Evolutionary conservation across 2,797 vertebrate genomes (phyloP), one percentile per base, ranked within the genome.

Genomic region (Amazonetta brasiliensis): DNA sequence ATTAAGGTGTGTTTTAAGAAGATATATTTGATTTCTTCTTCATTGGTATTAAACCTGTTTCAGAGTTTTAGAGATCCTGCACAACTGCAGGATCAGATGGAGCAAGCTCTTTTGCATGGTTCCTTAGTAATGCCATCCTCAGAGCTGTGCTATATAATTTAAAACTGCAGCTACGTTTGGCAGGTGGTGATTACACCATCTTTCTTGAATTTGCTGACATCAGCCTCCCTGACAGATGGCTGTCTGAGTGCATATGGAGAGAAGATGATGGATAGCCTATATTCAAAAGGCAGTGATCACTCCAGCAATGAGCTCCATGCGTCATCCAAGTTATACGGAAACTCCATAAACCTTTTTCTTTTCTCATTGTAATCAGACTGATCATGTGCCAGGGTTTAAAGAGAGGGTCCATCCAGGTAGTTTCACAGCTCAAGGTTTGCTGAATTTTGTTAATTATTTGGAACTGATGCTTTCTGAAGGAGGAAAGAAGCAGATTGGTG

Each of bases 181-280:
- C 64, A 78, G 44, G 67, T 64, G 85, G 66, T 31, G 66, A 73
- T 82, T 82, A 59, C 26, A 73, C 16, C 33, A 25, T 33, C 46
- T 73, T 82, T 63, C 78, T 71, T 67, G 41, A 76, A 82, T 55
- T 66, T 84, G 59, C 63, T 82, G 62, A 78, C 71, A 89, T 66
- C 69, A 87, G 28, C 31, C 50, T 84, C 22, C 41, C 33, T 90
- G 71, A 67, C 55, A 92, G 91, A 59, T 39, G 52, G 67, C 30
- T 82, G 46, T 37, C 74, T 62, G 56, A 59, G 63, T 75, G 18
- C 46, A 52, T 55, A 55, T 39, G 64, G 56, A 91, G 14, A 78
- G 62, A 76, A 87, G 72, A 25, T 71, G 92, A 90, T 62, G 26
- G 60, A 76, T 48, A 90, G 43, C 18, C 50, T 76, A 0, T 25